Evolutionary conservation across 2,888 invertebrate genomes (phyloP).

Genomic region (Drosophila stalkeri): DNA sequence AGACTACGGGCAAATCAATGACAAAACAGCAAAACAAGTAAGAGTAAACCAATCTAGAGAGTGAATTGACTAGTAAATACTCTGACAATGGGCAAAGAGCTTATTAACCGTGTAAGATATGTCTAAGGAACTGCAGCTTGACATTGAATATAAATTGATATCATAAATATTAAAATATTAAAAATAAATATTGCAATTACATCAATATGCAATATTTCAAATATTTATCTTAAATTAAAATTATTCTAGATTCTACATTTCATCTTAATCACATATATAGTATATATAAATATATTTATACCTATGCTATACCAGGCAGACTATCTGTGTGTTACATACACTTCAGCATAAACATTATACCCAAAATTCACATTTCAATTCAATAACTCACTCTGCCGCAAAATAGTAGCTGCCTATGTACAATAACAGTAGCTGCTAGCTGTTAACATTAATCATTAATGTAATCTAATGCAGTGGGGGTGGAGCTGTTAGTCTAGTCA

Average conservation of each 20-base stretch:
- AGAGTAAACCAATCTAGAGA: not conserved
- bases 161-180: too few species aligned
- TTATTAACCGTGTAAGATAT: not conserved
- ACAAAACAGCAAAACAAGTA: constrained; percentile 15
- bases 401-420: not conserved
- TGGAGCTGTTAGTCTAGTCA: not conserved
- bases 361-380: not conserved
- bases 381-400: not conserved
- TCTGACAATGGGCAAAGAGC: not conserved
- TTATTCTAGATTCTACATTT: not conserved
- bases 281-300: too few species aligned
- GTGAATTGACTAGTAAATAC: not conserved
- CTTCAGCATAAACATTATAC: not conserved
- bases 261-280: not conserved
- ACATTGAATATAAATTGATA: too few species aligned
- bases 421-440: constrained; percentile 12
- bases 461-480: not conserved
- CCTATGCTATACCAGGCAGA: too few species aligned
- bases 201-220: too few species aligned
- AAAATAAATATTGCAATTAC: too few species aligned
- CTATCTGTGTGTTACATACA: not conserved
- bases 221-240: too few species aligned
- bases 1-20: constrained; percentile 12
- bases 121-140: too few species aligned
- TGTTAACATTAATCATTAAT: constrained; percentile 12